A percentile compares a stretch with the other conserved stretches of the same genome.
Conservation (phyloP, 2,888 invertebrate genomes). For the Strigamia maritima region DNA sequence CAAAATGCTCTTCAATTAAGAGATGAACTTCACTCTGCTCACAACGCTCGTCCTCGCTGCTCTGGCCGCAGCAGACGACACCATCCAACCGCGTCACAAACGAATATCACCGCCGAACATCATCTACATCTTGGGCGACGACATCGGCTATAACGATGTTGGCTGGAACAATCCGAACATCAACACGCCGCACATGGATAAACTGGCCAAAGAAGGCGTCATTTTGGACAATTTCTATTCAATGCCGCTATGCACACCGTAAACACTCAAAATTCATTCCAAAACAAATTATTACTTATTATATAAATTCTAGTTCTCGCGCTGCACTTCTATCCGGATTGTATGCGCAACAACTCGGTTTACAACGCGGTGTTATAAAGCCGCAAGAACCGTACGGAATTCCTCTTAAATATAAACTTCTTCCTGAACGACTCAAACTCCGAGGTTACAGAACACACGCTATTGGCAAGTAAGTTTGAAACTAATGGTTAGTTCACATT, state of each 20-base stretch:
- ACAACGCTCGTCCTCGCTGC: too few species aligned
- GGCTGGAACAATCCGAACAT: not conserved
- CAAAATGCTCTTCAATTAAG: too few species aligned
- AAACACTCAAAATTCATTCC: not conserved
- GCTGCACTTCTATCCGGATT: not conserved
- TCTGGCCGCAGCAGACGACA: too few species aligned
- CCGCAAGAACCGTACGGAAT: not conserved
- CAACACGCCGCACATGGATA: not conserved
- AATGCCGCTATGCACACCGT: not conserved
- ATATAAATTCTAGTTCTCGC: not conserved
- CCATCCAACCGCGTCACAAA: too few species aligned
- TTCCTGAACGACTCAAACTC: not conserved
- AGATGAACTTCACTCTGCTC: too few species aligned
- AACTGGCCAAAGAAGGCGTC: not conserved
- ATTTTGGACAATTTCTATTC: not conserved
- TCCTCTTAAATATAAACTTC: not conserved
- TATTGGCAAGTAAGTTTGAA: not conserved
- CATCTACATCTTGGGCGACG: not conserved
- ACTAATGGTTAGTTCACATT: too few species aligned
- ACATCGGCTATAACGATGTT: conserved; percentile 14
- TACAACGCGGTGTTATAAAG: not conserved
- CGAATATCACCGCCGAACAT: not conserved
- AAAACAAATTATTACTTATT: too few species aligned
- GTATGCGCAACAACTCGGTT: not conserved
- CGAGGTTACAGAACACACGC: not conserved